Evolutionary conservation across 2,888 invertebrate genomes (phyloP), one percentile per base, ranked within the genome.

Genomic region (Periphyllus acericola): DNA sequence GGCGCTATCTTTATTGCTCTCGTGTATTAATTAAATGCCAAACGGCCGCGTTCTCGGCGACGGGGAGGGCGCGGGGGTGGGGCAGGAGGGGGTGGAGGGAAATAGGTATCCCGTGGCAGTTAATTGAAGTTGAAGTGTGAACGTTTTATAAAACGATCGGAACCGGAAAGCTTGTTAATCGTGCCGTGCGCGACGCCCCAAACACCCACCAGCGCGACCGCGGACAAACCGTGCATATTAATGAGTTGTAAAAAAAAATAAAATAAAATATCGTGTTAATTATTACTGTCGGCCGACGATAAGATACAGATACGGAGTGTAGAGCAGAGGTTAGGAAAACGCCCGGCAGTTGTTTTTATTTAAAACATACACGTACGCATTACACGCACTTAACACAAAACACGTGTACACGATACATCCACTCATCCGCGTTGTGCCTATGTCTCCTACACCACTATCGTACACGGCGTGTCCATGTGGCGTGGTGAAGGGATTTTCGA

Each of bases 101-200:
- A 74, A 74, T 74, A 36, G 36, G 75, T 83, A 75, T 75, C 75
- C 66, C 75, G 75, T 83, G 25, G 75, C 40, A 40, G 83, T 84
- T 84, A 84, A 84, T 84, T 84, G 83, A 84, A 84, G 83, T 76
- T 76, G 83, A 84, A 84, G 83, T 84, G 83, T 84, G 83, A 84
- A 84, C 83, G 83, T 84, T 84, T 84, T 32, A 76, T 32, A 66
- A 84, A 84, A 76, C 83, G 83, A 84, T 84, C 83, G 83, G 83
- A 84, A 84, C 83, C 83, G 83, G 83, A 84, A 75, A 75, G 83
- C 83, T 84, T 84, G 83, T 84, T 84, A 76, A 76, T 83, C 83
- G 82, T 82, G 82, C 82, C 71, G 71, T 32, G 82, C 46, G 36
- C 75, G 83, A 84, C 83, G 83, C 83, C 83, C 83, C 66, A 84